Evolutionary conservation across 2,888 invertebrate species (phyloP).

Genomic region (Ectemnius lituratus): DNA sequence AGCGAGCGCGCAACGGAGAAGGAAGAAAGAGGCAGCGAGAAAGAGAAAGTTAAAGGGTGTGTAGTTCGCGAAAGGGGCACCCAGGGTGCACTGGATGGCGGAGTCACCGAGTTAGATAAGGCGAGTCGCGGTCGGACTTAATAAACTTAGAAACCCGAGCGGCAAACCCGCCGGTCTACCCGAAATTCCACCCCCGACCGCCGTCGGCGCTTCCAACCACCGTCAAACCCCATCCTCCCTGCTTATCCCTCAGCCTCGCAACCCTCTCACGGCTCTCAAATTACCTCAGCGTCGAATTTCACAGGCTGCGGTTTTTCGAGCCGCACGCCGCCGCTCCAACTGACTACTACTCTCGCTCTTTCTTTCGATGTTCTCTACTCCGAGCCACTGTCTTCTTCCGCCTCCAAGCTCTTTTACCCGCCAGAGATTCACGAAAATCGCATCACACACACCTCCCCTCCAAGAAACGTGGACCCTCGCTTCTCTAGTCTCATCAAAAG

Average conservation of each 20-base stretch:
- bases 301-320: constrained; percentile 59
- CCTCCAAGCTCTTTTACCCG: neutral
- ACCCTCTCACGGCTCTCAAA: constrained; percentile 63
- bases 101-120: constrained; percentile 64
- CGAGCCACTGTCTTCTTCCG: neutral
- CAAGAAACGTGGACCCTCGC: neutral
- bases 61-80: constrained; percentile 6
- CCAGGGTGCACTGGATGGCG: constrained; percentile 39
- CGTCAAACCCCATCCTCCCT: constrained; percentile 40
- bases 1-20: neutral
- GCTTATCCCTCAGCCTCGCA: constrained; percentile 49
- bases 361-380: constrained; percentile 4
- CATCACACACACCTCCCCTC: constrained; percentile 17
- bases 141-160: constrained; percentile 69
- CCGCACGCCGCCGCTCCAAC: constrained; percentile 40
- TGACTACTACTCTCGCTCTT: constrained; percentile 29
- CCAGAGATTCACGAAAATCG: constrained; percentile 44
- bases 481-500: constrained; percentile 39
- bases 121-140: constrained; percentile 69
- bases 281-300: constrained; percentile 63
- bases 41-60: neutral
- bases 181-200: constrained; percentile 63
- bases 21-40: constrained; percentile 16
- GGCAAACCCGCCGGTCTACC: constrained; percentile 51
- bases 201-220: constrained; percentile 47